Conservation (phyloP, 2,888 invertebrate genomes). For the Ephialtes manifestator region DNA sequence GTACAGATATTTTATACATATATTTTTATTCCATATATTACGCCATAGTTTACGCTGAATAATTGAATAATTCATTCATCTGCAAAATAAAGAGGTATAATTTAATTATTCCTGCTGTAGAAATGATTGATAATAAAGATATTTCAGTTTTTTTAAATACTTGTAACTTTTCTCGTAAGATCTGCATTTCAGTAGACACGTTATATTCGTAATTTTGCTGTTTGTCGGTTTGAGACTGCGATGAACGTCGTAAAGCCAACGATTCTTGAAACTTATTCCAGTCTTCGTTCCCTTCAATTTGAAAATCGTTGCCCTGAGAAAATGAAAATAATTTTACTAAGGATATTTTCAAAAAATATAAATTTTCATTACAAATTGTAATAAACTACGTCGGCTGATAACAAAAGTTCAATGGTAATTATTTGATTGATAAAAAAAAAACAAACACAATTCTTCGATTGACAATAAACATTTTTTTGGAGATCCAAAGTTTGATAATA, state of each 20-base stretch:
- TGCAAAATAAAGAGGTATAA: not conserved
- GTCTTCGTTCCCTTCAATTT: conserved; percentile 46
- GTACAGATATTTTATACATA: conserved; percentile 7
- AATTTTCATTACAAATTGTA: too few species aligned
- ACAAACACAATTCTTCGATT: too few species aligned
- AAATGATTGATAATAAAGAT: not conserved
- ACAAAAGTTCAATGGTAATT: too few species aligned
- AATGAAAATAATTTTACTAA: not conserved
- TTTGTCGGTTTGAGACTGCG: not conserved
- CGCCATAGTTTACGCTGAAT: not conserved
- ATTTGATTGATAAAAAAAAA: too few species aligned
- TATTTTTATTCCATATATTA: not conserved
- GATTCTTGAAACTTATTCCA: conserved; percentile 67
- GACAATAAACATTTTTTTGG: too few species aligned
- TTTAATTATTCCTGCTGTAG: not conserved
- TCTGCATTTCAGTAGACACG: conserved; percentile 22
- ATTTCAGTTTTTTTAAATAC: not conserved
- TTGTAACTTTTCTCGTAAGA: conserved; percentile 25
- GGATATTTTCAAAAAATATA: too few species aligned
- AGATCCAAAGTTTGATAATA: too few species aligned
- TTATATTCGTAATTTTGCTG: not conserved
- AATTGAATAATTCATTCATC: not conserved
- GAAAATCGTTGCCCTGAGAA: conserved; percentile 70
- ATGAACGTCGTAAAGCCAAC: conserved; percentile 55
- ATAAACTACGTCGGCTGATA: too few species aligned